phyloP scores from a whole-genome alignment of 2,113 vertebrate genomes.

The Odocoileus virginianus region DNA sequence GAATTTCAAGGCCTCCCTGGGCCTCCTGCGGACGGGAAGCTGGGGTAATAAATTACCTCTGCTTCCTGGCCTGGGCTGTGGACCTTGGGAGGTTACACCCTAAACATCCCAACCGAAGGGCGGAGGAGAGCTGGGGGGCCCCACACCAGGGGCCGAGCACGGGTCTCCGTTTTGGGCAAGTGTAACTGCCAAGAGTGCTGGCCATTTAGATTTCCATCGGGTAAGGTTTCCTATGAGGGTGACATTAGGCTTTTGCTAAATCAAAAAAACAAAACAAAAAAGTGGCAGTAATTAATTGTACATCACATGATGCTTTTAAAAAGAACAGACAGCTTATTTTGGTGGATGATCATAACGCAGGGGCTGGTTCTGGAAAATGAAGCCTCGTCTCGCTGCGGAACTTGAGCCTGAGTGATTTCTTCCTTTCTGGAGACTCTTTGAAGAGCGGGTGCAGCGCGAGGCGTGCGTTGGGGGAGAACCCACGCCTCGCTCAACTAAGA shows the following conservation, averaged over 20 bases:
- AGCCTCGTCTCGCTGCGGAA: accelerated
- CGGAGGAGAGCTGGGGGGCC: neutral
- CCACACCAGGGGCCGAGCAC: accelerated
- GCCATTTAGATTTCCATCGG: accelerated
- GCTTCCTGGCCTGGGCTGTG: neutral
- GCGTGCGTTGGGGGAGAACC: neutral
- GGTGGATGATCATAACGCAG: neutral
- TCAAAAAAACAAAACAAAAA: neutral
- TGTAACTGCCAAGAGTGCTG: accelerated
- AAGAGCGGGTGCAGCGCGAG: neutral
- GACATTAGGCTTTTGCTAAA: neutral
- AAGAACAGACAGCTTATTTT: neutral
- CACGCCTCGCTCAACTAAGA: slow-evolving; percentile 53
- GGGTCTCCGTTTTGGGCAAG: neutral
- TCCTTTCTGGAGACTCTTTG: neutral
- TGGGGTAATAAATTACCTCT: neutral
- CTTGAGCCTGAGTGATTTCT: neutral
- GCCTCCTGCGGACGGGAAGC: neutral
- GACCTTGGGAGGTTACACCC: neutral
- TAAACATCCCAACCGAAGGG: neutral
- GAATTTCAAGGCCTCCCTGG: neutral
- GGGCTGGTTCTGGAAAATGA: neutral
- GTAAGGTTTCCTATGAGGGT: neutral
- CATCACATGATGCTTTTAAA: neutral
- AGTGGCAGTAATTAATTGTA: neutral